A percentile compares a stretch with the other conserved stretches of the same genome.
These are phyloP conservation scores for Ichneumoninae sp. DNA, from an alignment of 2,888 invertebrate genomes.

Conservation along the genomic window DNA sequence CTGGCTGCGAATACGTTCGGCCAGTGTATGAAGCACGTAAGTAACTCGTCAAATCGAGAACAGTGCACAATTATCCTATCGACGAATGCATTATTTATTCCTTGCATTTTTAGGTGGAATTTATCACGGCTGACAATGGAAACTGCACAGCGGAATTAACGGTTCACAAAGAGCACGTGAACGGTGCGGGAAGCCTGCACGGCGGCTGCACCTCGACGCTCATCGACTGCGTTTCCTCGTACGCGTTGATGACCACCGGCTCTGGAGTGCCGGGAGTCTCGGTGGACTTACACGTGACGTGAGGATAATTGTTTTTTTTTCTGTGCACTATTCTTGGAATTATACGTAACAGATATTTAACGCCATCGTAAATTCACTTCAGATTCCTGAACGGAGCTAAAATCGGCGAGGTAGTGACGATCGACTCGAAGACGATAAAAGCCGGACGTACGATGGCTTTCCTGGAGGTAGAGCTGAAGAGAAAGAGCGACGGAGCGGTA, in stretches of 20 bases:
- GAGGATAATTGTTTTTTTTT: conserved; percentile 76
- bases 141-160: conserved; percentile 90
- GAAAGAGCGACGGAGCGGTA: conserved; percentile 90
- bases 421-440: conserved; percentile 91
- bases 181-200: conserved; percentile 91
- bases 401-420: conserved; percentile 91
- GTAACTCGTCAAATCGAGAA: conserved; percentile 48
- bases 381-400: conserved; percentile 92
- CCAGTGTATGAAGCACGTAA: conserved; percentile 84
- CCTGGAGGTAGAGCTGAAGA: conserved; percentile 91
- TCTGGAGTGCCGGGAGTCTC: conserved; percentile 90
- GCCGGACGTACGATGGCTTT: conserved; percentile 93
- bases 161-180: conserved; percentile 90
- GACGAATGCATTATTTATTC: conserved; percentile 77
- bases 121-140: conserved; percentile 88
- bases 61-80: neutral
- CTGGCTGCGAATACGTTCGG: conserved; percentile 83
- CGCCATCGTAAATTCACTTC: conserved; percentile 77
- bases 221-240: conserved; percentile 91
- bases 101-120: conserved; percentile 83
- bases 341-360: neutral
- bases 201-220: conserved; percentile 94
- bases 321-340: neutral
- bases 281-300: conserved; percentile 93
- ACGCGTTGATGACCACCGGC: conserved; percentile 90